Evolutionary conservation across 2,113 vertebrate genomes (phyloP), one percentile per base, ranked within the genome.

Genomic region (Xenus cinereus): DNA sequence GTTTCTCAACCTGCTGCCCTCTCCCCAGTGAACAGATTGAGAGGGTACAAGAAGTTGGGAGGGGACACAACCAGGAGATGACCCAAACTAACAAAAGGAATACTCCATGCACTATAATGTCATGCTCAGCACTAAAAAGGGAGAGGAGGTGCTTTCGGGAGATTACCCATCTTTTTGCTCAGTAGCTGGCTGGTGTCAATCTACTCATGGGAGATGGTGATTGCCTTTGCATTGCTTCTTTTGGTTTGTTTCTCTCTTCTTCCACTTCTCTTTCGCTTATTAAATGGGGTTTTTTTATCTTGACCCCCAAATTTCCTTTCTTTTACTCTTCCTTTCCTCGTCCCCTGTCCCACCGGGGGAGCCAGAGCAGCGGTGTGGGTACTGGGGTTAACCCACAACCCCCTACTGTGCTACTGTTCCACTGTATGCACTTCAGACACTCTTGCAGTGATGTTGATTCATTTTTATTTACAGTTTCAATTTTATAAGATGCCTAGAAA

Each of bases 311-410:
- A 17, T 43, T 74, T 73, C 15, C 37, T 56, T 46, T 41, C 33
- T 76, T 64, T 45, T 41, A 18, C 17, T 81, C 18, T 53, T 56
- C 69, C 43, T 41, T 45, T 78, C 8, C 56, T 66, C 30, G 71
- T 67, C 11, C 32, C 7, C 51, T 32, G 28, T n/a, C 23, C 35
- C 23, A 28, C 5, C 0, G 0, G 22, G 8, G 10, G 37, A 72
- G 23, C 0, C 0, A 37, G 24, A 89, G 32, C 0, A 0, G 63
- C 33, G 62, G 22, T 1, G 3, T 14, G 62, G 66, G 48, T 20
- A 18, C 22, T 33, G 56, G 45, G 27, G 18, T 46, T 63, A 50
- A 79, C 41, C 62, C 75, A 56, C 18, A 22, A 7, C 5, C 20
- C 41, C 14, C 19, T 20, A 43, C 23, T 28, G 1, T 51, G 48